phyloP scores from a whole-genome alignment of 2,797 vertebrate genomes.

The Micromesistius poutassou region DNA sequence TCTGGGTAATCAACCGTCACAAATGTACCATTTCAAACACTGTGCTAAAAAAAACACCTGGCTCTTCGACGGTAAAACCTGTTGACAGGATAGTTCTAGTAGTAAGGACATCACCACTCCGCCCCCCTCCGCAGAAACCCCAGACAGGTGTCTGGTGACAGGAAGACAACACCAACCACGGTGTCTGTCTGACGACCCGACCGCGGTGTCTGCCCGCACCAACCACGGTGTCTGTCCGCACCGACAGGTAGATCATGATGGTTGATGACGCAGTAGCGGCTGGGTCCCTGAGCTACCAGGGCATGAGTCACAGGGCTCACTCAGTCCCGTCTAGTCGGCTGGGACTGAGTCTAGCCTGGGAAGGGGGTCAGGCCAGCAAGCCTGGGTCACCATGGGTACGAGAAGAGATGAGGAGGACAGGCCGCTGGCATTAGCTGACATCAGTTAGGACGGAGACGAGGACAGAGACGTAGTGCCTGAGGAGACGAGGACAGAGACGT shows the following conservation, averaged over 20 bases:
- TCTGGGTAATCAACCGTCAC: conserved; percentile 39
- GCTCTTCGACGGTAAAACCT: conserved; percentile 35
- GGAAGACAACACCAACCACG: background rate
- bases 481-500: background rate
- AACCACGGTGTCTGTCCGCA: conserved; percentile 25
- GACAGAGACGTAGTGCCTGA: background rate
- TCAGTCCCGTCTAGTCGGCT: conserved; percentile 22
- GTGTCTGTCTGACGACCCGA: conserved; percentile 26
- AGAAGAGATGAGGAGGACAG: background rate
- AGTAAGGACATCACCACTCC: background rate
- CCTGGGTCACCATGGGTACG: background rate
- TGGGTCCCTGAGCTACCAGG: conserved; percentile 35
- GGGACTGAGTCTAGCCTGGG: background rate
- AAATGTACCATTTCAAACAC: conserved; percentile 27
- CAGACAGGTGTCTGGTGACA: background rate
- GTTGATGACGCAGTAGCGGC: conserved; percentile 10
- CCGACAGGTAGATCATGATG: conserved; percentile 4
- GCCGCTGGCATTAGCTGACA: background rate
- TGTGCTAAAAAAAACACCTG: conserved; percentile 17
- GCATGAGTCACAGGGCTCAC: conserved; percentile 27
- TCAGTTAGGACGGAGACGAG: too few relatives aligned
- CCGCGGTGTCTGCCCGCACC: conserved; percentile 24
- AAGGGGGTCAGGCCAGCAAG: conserved; percentile 29
- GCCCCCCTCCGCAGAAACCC: background rate
- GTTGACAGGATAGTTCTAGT: conserved; percentile 5